phyloP scores from a whole-genome alignment of 2,797 vertebrate genomes.

The Ara ararauna region DNA sequence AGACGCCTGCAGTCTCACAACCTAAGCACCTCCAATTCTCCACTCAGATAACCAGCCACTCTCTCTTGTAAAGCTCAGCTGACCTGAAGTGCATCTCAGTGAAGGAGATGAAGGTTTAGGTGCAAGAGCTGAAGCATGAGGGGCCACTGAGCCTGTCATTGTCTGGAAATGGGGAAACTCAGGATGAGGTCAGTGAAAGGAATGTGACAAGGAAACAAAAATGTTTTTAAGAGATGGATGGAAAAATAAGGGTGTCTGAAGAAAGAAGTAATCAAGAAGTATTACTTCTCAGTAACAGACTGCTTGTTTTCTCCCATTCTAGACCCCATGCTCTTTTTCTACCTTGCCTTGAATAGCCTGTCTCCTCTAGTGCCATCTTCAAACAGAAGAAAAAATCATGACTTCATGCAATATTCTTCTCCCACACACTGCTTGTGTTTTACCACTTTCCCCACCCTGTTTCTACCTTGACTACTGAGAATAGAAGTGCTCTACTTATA shows the following conservation, averaged over 20 bases:
- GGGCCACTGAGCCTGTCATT: not conserved
- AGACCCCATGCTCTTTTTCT: not conserved
- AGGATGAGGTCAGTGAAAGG: not conserved
- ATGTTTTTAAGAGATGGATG: not conserved
- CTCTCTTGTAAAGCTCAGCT: not conserved
- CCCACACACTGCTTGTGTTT: conserved; percentile 35
- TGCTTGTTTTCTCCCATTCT: not conserved
- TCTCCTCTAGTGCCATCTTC: conserved; percentile 15
- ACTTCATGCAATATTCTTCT: conserved; percentile 47
- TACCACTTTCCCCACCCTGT: conserved; percentile 21
- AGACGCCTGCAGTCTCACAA: conserved; percentile 21
- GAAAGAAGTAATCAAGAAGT: not conserved
- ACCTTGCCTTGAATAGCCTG: not conserved
- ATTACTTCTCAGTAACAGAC: not conserved
- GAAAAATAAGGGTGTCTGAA: not conserved
- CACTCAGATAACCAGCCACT: conserved; percentile 8
- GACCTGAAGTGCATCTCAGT: not conserved
- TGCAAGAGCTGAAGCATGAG: not conserved
- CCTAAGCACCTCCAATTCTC: not conserved
- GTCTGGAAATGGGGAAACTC: not conserved
- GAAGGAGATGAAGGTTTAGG: not conserved
- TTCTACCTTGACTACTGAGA: conserved; percentile 42
- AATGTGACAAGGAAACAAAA: not conserved
- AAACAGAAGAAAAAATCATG: conserved; percentile 25
- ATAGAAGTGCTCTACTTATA: not conserved